Conservation (phyloP, 2,888 invertebrate species). For the Pachymerium ferrugineum region DNA sequence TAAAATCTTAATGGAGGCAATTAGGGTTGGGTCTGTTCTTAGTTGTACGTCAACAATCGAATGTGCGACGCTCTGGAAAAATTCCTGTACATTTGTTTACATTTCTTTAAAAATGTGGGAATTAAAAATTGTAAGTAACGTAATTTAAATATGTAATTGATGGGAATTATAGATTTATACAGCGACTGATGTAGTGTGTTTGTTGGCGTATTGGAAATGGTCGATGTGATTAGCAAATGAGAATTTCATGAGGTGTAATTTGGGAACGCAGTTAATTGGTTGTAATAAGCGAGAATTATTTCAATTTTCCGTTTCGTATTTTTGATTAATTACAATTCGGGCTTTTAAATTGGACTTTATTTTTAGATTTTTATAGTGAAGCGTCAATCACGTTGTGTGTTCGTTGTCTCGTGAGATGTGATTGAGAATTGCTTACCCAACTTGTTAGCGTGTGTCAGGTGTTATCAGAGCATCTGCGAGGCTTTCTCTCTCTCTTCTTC, state of each 20-base stretch:
- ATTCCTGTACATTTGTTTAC: too few relatives aligned
- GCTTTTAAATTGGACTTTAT: too few relatives aligned
- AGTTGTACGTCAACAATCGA: background rate
- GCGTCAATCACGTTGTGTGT: conserved; percentile 9
- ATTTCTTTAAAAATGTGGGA: too few relatives aligned
- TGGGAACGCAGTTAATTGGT: background rate
- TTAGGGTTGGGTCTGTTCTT: background rate
- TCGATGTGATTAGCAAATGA: background rate
- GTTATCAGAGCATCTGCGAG: conserved; percentile 18
- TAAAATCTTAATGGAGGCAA: conserved; percentile 32
- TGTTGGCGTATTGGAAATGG: background rate
- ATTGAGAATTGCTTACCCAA: conserved; percentile 21
- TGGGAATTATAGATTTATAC: background rate
- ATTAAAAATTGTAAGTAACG: too few relatives aligned
- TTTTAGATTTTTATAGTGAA: too few relatives aligned
- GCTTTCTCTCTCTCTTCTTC: too few relatives aligned
- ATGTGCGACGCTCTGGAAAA: too few relatives aligned
- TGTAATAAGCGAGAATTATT: background rate
- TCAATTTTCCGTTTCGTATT: background rate
- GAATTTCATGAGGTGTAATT: background rate
- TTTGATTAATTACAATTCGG: background rate
- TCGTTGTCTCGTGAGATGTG: conserved; percentile 1
- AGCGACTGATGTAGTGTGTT: too few relatives aligned
- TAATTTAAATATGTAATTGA: too few relatives aligned
- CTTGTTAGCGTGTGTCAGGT: conserved; percentile 21